Evolutionary conservation across 2,888 invertebrate species (phyloP), one percentile per base, ranked within the genome.

Genomic region (Drosophila kanekoi): DNA sequence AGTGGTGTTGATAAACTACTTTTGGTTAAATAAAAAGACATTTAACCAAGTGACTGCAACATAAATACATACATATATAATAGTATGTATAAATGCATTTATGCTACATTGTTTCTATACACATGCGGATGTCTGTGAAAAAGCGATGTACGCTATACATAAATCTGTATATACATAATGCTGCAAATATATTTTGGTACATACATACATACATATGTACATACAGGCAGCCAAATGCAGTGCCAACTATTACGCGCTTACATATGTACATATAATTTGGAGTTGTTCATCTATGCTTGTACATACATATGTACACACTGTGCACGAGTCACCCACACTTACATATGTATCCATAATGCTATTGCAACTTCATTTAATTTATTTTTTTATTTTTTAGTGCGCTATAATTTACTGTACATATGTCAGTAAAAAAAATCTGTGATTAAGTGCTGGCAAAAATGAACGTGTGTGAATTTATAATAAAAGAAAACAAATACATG

Each of bases 1-100:
- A 77, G 59, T 72, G 67, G 45, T 77, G 72, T 77, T 66, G 77
- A 75, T 77, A 72, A 66, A 75, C 77, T 75, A 62, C 72, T 69
- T 72, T 65, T 72, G 32, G 52, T 62, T 68, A 23, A 62, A 64
- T 52, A 40, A 14, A 23, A 28, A 37, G 20, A 23, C 48, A 16
- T 13, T 51, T 28, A 28, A 14, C 11, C n/a, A 61, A 56, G 65
- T 77, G 65, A 65, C 53, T 62, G 68, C 52, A 77, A 64, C 58
- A 72, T 72, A 65, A 44, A 16, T 16, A 62, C 40, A 44, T 54
- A 32, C 20, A 33, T 59, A 52, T 47, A 20, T 60, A 40, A 3
- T 59, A 40, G 2, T 59, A 51, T 40, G 44, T 63, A 44, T 52
- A 32, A 35, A 35, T 20, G 28, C 32, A 48, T 44, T 14, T 43